Evolutionary conservation across 2,797 vertebrate genomes (phyloP).

Genomic region (Bothrops alternatus): DNA sequence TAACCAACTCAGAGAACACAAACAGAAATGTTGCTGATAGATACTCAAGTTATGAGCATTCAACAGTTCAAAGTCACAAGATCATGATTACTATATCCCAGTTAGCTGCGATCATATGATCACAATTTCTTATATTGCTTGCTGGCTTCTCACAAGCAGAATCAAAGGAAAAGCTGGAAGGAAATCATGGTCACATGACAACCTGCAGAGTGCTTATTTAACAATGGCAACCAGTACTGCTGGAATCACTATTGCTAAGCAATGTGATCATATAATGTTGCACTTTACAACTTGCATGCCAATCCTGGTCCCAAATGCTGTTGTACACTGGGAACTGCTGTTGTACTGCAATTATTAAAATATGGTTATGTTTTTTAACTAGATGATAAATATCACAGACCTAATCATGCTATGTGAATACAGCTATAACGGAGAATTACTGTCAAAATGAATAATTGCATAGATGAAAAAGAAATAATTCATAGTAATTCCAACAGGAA

Average conservation of each 20-base stretch:
- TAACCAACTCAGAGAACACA: background rate
- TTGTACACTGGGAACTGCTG: background rate
- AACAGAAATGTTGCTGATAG: background rate
- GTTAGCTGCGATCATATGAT: background rate
- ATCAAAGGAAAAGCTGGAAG: background rate
- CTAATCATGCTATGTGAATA: background rate
- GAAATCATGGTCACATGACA: background rate
- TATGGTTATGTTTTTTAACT: background rate
- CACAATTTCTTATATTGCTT: background rate
- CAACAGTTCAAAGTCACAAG: background rate
- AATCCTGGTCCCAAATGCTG: background rate
- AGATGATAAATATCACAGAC: background rate
- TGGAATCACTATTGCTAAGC: background rate
- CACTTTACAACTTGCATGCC: background rate
- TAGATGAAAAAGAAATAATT: background rate
- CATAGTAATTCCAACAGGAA: background rate
- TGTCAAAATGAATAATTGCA: background rate
- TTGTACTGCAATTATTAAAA: background rate
- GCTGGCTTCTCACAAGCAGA: background rate
- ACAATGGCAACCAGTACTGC: background rate
- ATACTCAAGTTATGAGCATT: background rate
- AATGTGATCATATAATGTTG: background rate
- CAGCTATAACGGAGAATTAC: background rate
- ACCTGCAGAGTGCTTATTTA: background rate
- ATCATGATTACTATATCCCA: background rate